phyloP scores from a whole-genome alignment of 64 coral and sea anemone genomes.

The Stichodactyla mertensii region DNA sequence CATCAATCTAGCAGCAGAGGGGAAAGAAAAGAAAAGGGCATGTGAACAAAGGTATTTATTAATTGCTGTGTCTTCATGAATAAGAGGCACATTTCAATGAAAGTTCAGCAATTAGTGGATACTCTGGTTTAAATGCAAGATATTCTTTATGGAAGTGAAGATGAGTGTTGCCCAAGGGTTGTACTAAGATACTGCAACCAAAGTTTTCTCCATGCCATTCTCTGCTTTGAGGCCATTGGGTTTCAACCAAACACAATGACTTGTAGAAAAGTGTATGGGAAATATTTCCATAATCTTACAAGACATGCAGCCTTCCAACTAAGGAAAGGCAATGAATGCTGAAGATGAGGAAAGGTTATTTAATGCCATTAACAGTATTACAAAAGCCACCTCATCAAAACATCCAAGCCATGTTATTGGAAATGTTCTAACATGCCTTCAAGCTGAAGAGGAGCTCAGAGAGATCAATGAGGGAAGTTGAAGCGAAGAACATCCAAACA shows the following conservation, averaged over 20 bases:
- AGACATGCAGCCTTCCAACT: conserved; percentile 19
- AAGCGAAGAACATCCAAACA: neutral
- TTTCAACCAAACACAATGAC: conserved; percentile 26
- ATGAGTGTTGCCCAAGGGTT: conserved; percentile 14
- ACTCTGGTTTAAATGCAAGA: conserved; percentile 57
- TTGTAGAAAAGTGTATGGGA: conserved; percentile 57
- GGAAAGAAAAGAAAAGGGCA: conserved; percentile 48
- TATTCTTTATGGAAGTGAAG: conserved; percentile 8
- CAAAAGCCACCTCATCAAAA: conserved; percentile 28
- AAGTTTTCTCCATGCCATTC: conserved; percentile 14
- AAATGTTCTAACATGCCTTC: conserved; percentile 33
- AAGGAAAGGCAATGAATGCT: neutral
- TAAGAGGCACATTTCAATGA: neutral
- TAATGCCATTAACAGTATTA: conserved; percentile 52
- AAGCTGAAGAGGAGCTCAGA: neutral
- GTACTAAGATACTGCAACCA: conserved; percentile 30
- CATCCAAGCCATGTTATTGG: conserved; percentile 38
- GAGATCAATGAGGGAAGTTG: neutral
- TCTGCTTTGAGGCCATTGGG: conserved; percentile 22
- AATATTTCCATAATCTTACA: conserved; percentile 41
- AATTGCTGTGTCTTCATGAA: conserved; percentile 10
- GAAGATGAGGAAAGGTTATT: conserved; percentile 54
- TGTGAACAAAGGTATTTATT: conserved; percentile 15
- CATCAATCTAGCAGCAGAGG: neutral
- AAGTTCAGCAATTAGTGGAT: conserved; percentile 2